phyloP scores from a whole-genome alignment of 2,888 invertebrate species.

The Yponomeuta malinellus region DNA sequence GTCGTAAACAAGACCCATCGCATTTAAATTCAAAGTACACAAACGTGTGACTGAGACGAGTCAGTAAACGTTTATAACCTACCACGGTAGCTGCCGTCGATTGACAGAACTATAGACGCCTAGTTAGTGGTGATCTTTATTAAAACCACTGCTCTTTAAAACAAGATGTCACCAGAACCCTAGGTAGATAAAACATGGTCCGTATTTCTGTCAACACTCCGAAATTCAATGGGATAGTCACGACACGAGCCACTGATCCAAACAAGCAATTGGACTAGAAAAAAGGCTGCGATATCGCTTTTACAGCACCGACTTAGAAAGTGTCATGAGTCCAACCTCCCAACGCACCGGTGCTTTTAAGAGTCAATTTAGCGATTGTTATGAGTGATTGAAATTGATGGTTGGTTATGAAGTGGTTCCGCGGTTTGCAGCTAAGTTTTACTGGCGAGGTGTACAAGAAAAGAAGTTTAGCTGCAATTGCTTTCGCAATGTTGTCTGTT shows the following conservation, averaged over 20 bases:
- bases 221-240: neutral
- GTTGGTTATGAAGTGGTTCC: neutral
- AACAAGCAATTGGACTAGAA: neutral
- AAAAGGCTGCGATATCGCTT: neutral
- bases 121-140: neutral
- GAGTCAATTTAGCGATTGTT: neutral
- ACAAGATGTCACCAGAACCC: neutral
- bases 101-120: neutral
- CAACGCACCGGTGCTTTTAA: neutral
- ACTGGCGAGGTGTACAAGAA: neutral
- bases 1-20: too few species aligned
- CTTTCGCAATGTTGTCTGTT: too few species aligned
- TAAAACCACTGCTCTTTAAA: neutral
- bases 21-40: too few species aligned
- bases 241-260: neutral
- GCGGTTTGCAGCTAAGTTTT: neutral
- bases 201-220: neutral
- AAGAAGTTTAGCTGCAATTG: too few species aligned
- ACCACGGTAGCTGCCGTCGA: neutral
- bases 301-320: neutral
- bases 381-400: neutral
- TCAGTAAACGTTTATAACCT: neutral
- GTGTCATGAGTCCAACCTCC: neutral
- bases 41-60: too few species aligned
- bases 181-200: neutral